Percentiles rank a stretch among this genome's conserved stretches.
Conservation (phyloP, 2,888 invertebrate species). For the Drosophila vallismaia region DNA sequence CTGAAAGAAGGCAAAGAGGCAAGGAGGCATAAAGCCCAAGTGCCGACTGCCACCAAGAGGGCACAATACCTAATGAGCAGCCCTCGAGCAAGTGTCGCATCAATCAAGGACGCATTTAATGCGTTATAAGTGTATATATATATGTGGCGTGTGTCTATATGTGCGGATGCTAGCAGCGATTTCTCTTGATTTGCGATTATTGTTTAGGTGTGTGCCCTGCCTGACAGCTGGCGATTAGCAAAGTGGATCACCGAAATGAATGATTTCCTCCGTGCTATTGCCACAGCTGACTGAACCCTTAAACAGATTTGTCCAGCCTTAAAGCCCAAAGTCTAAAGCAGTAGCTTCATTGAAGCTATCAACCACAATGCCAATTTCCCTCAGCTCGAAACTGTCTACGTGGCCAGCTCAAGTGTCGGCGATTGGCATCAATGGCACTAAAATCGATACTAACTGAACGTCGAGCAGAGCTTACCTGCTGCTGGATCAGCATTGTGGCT, state of each 20-base stretch:
- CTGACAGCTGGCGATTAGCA: slow-evolving; percentile 74
- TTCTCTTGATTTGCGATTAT: slow-evolving; percentile 74
- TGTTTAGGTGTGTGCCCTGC: slow-evolving; percentile 57
- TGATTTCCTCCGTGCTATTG: slow-evolving; percentile 41
- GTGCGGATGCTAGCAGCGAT: slow-evolving; percentile 53
- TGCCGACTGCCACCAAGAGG: slow-evolving; percentile 17
- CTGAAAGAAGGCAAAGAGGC: slow-evolving; percentile 1
- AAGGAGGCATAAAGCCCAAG: not conserved
- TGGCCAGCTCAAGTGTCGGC: slow-evolving; percentile 58
- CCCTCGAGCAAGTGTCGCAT: slow-evolving; percentile 77
- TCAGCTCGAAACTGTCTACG: slow-evolving; percentile 64
- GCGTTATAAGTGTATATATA: slow-evolving; percentile 40
- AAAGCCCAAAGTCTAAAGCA: slow-evolving; percentile 12
- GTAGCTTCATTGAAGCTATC: slow-evolving; percentile 1
- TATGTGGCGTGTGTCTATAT: not conserved
- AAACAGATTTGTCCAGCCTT: slow-evolving; percentile 26
- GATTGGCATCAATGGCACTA: slow-evolving; percentile 63
- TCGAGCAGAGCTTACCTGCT: slow-evolving; percentile 41
- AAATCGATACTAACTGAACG: slow-evolving; percentile 41
- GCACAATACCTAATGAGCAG: slow-evolving; percentile 74
- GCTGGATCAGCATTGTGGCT: slow-evolving; percentile 68
- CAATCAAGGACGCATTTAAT: slow-evolving; percentile 76
- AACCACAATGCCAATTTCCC: slow-evolving; percentile 20
- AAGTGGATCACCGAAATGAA: slow-evolving; percentile 71
- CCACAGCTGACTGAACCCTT: slow-evolving; percentile 32